Evolutionary conservation across 2,113 vertebrate species (phyloP), one percentile per base, ranked within the genome.

Genomic region (Aegotheles bennettii): DNA sequence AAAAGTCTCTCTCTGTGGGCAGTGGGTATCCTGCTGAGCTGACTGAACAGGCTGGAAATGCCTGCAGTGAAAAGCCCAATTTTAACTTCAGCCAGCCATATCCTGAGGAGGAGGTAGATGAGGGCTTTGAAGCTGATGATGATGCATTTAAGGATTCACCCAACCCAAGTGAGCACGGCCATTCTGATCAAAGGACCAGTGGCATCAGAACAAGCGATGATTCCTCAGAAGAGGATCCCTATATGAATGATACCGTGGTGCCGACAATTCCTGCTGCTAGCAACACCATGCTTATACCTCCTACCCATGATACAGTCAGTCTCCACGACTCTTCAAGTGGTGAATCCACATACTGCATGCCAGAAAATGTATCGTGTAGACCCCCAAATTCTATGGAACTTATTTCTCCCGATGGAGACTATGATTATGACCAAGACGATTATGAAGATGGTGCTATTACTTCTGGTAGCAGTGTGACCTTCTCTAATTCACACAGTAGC

Each of bases 141-240:
- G 99, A 99, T 11, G 98, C 98, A 21, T 99, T 99, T 95, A 99
- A 99, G 95, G 99, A 99, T 96, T 99, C 99, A 0, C 99, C 99
- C 4, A 99, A 99, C 97, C 99, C 99, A 1, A 99, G 99, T 12
- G 99, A 99, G 95, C 99, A 99, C 2, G 99, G 99, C 63, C 99
- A 99, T 94, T 99, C 99, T 0, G 99, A 99, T 93, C 99, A 99
- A 98, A 98, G 99, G 23, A 99, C 99, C 3, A 99, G 99, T 11
- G 99, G 99, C 67, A 99, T 99, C 97, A 97, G 99, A 35, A 99
- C 99, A 3, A 99, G 99, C 1, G 99, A 99, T 35, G 99, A 99
- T 96, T 99, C 99, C 2, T 99, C 99, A 1, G 99, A 99, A 94
- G 99, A 99, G 87, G 99, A 99, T 96, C 99, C 99, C 1, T 99